Base-by-base conservation (phyloP, 2,888 invertebrate genomes). In the Hydrotaea cyrtoneurina region DNA sequence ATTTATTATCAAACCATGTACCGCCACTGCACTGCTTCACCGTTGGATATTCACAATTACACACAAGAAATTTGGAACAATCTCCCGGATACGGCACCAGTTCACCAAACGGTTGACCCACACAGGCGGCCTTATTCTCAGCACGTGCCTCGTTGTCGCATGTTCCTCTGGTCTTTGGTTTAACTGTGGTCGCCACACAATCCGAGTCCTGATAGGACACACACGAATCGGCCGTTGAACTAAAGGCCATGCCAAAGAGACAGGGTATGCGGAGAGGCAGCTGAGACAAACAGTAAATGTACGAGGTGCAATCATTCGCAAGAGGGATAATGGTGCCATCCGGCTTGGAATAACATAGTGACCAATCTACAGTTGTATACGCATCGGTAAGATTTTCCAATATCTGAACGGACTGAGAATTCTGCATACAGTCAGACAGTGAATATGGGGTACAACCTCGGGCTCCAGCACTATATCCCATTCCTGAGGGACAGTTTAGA, bases 81-180 rank as follows among this genome's bases (percentile, higher is more conserved):
- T 90, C 87, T 21, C 88, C 88, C 5, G 90, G 90, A 87, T 90
- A 88, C 0, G 91, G 87, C 11, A 89, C 88, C 36, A 86, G 62
- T 15, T 72, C 80, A 3, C 90, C 90, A 19, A 86, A 86, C 0
- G 80, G 26, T 46, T 87, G 85, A 17, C 81, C 87, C 0, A 0
- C 62, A 50, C 89, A 89, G 72, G 88, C 88, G n/a, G 66, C 57
- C 19, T 88, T 86, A 75, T 89, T 89, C 78, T 86, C 86, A 0
- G 73, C 77, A 1, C 88, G 82, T 23, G 87, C 3, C 72, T 89
- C 89, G 76, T 87, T 88, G 15, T 79, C 64, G 73, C 89, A 89
- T 26, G 26, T 26, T 15, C 17, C 23, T 11, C 3, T 46, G 4
- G 69, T 46, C 19, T 46, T 26, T 15, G 36, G 3, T 36, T 36